Percentiles rank a stretch among this genome's conserved stretches.
These are phyloP conservation scores for Paradoxurus hermaphroditus DNA, from an alignment of 2,113 vertebrate species.

Conservation along the genomic window DNA sequence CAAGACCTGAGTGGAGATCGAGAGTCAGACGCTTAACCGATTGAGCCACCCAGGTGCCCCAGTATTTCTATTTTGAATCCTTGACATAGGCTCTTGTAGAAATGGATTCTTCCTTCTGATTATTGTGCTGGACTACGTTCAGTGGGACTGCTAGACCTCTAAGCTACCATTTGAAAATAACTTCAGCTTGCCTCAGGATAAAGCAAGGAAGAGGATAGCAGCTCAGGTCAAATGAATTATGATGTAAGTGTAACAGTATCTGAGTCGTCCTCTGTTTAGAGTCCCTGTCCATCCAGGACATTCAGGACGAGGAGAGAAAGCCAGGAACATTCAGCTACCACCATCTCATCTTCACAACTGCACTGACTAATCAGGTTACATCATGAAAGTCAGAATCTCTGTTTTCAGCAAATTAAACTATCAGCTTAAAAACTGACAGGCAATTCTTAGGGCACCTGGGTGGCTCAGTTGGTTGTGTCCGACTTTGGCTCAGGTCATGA, in stretches of 20 bases:
- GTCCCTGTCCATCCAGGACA: neutral
- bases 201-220: neutral
- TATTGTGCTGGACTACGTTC: neutral
- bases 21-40: too few relatives aligned
- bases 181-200: neutral
- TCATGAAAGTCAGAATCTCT: slow-evolving; percentile 54
- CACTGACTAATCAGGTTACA: slow-evolving; percentile 54
- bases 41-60: too few relatives aligned
- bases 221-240: neutral
- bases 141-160: neutral
- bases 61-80: neutral
- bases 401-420: slow-evolving; percentile 52
- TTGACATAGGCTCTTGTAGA: neutral
- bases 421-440: slow-evolving; percentile 45
- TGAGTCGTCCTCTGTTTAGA: neutral
- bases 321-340: slow-evolving; percentile 21
- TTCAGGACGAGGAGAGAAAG: neutral
- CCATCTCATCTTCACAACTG: slow-evolving; percentile 55
- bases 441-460: neutral
- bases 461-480: too few relatives aligned
- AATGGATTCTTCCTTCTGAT: neutral
- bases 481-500: too few relatives aligned
- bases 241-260: neutral
- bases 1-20: too few relatives aligned
- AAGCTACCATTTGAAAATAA: slow-evolving; percentile 13